A percentile compares a stretch with the other conserved stretches of the same genome.
phyloP scores from a whole-genome alignment of 2,113 vertebrate species.

The Dendropsophus ebraccatus region DNA sequence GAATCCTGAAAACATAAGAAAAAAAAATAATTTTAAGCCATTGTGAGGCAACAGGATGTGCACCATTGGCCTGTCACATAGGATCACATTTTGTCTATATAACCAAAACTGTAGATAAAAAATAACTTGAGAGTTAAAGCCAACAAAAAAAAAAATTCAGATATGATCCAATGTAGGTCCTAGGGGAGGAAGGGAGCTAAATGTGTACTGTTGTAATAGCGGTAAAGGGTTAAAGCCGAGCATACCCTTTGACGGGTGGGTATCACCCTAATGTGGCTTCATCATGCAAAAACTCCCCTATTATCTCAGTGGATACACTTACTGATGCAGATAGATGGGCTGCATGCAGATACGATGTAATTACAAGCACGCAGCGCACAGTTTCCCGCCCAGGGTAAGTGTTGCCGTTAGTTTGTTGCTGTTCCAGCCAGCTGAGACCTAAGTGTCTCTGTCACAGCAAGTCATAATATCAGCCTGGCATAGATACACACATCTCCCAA shows the following conservation, averaged over 20 bases:
- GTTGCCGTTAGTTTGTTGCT: conserved; percentile 29
- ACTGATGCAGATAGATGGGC: conserved; percentile 46
- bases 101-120: not conserved
- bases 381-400: conserved; percentile 49
- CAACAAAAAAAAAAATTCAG: not conserved
- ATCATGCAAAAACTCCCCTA: conserved; percentile 31
- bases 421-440: conserved; percentile 47
- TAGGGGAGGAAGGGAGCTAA: too few species aligned
- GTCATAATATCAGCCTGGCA: conserved; percentile 28
- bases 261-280: conserved; percentile 15
- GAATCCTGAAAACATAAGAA: too few species aligned
- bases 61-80: too few species aligned
- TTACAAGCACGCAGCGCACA: conserved; percentile 46
- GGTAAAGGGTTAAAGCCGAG: not conserved
- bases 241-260: not conserved
- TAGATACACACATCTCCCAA: conserved; percentile 16
- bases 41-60: too few species aligned
- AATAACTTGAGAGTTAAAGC: not conserved
- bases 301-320: conserved; percentile 49
- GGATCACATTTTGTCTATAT: not conserved
- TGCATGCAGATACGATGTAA: conserved; percentile 49
- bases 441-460: conserved; percentile 34
- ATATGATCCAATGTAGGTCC: not conserved
- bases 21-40: too few species aligned
- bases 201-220: too few species aligned